A percentile compares a stretch with the other conserved stretches of the same genome.
phyloP scores from a whole-genome alignment of 2,888 invertebrate genomes.

The Cephalotes varians region DNA sequence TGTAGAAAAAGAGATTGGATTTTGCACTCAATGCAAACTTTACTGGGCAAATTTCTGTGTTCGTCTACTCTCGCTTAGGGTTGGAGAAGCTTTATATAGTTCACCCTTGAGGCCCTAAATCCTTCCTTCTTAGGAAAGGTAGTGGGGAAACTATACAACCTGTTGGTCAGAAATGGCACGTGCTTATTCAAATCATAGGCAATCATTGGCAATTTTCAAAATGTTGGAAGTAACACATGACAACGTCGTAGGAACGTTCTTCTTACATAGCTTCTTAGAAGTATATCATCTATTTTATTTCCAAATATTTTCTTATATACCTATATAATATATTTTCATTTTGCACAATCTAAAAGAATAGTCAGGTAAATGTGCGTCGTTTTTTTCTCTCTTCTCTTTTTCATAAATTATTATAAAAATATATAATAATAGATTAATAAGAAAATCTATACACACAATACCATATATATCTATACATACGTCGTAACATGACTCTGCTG shows the following conservation, averaged over 20 bases:
- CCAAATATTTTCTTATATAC: background rate
- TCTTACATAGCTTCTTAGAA: background rate
- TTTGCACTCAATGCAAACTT: background rate
- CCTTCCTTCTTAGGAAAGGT: constrained; percentile 66
- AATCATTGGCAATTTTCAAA: constrained; percentile 45
- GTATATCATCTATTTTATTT: background rate
- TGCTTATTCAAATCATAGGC: constrained; percentile 51
- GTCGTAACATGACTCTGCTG: background rate
- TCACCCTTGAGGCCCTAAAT: constrained; percentile 47
- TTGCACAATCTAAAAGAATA: background rate
- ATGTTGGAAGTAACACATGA: constrained; percentile 25
- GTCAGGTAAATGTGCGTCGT: background rate
- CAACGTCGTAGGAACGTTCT: background rate
- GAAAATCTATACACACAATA: background rate
- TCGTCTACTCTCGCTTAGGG: background rate
- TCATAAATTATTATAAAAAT: background rate
- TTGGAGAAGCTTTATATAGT: constrained; percentile 28
- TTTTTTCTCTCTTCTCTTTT: background rate
- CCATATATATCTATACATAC: background rate
- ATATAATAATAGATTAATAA: background rate
- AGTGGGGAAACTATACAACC: constrained; percentile 64
- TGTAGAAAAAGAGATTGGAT: background rate
- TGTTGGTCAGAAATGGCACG: constrained; percentile 72
- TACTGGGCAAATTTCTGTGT: background rate
- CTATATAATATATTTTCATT: background rate